Conservation (phyloP, 2,888 invertebrate genomes). For the Euproctis similis region DNA sequence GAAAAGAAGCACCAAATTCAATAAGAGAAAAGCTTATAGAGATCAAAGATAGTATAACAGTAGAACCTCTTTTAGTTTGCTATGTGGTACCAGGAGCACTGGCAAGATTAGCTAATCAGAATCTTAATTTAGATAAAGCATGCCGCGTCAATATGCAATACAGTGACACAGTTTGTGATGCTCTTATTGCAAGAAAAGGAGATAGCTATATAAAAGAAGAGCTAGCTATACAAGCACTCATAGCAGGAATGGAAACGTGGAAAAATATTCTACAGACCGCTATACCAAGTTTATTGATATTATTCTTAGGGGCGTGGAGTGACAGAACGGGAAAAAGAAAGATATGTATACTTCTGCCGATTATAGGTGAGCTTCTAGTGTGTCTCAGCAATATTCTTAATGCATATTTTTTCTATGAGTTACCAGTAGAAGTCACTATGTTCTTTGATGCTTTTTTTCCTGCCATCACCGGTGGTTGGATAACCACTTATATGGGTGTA, state of each 20-base stretch:
- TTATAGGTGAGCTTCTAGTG: constrained; percentile 68
- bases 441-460: constrained; percentile 71
- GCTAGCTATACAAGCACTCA: constrained; percentile 72
- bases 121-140: constrained; percentile 88
- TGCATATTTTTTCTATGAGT: constrained; percentile 69
- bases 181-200: constrained; percentile 82
- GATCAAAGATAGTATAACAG: constrained; percentile 76
- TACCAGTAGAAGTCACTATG: constrained; percentile 70
- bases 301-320: constrained; percentile 78
- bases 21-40: constrained; percentile 60
- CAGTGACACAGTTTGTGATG: constrained; percentile 81
- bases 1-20: too few relatives aligned
- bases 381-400: constrained; percentile 68
- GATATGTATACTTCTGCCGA: constrained; percentile 73
- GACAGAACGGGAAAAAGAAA: constrained; percentile 74
- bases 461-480: constrained; percentile 72
- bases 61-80: constrained; percentile 79
- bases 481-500: constrained; percentile 72
- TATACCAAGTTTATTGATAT: constrained; percentile 69
- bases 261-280: constrained; percentile 71
- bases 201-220: constrained; percentile 78
- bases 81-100: constrained; percentile 78
- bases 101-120: constrained; percentile 86
- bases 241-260: constrained; percentile 72
- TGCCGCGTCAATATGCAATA: constrained; percentile 86